Evolutionary conservation across 2,113 vertebrate species (phyloP).

Genomic region (Phrynocephalus versicolor): DNA sequence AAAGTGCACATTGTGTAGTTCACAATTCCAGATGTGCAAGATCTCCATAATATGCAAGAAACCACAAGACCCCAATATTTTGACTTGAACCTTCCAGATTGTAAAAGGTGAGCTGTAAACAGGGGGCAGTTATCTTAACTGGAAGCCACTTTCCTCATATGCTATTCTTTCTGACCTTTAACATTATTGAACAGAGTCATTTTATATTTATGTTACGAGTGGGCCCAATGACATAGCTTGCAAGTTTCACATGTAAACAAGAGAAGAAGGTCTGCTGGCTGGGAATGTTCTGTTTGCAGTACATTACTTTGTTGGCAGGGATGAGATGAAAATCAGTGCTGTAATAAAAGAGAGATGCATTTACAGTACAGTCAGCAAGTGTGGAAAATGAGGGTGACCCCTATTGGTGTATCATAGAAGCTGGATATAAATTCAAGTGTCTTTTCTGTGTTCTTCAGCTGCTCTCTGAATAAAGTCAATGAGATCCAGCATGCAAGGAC

Average conservation of each 20-base stretch:
- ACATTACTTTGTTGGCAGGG: not conserved
- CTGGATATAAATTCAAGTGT: not conserved
- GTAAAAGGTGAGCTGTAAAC: conserved; percentile 6
- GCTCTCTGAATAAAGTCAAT: not conserved
- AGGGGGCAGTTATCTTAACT: not conserved
- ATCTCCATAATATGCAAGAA: not conserved
- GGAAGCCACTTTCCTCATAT: not conserved
- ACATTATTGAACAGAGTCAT: not conserved
- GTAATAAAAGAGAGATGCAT: not conserved
- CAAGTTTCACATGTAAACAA: not conserved
- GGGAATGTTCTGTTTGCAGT: conserved; percentile 5
- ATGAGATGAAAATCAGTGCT: conserved; percentile 4
- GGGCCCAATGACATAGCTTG: not conserved
- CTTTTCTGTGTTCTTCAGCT: not conserved
- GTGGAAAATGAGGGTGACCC: conserved; percentile 3
- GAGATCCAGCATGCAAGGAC: not conserved
- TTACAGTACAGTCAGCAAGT: not conserved
- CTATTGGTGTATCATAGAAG: not conserved
- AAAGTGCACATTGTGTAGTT: not conserved
- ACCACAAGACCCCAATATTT: not conserved
- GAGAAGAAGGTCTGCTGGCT: conserved; percentile 10
- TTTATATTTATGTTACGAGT: not conserved
- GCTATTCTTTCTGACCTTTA: conserved; percentile 3
- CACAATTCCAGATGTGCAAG: not conserved
- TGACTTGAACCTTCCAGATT: not conserved